phyloP scores from a whole-genome alignment of 2,113 vertebrate genomes.

The Xenopus laevis region DNA sequence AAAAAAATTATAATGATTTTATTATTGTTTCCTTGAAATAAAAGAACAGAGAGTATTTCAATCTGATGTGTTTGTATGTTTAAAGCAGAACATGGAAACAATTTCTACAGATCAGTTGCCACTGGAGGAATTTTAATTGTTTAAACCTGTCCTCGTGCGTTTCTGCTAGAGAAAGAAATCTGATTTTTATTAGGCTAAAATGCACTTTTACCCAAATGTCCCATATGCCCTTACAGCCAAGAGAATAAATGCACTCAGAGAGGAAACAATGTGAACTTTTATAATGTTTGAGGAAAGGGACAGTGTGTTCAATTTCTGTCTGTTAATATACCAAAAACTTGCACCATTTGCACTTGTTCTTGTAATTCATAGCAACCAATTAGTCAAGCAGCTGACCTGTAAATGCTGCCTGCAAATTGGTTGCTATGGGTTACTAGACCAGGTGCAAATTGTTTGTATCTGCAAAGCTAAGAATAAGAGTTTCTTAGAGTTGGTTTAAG shows the following conservation, averaged over 20 bases:
- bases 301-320: background rate
- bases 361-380: too few species aligned
- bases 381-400: too few species aligned
- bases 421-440: too few species aligned
- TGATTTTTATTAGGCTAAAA: constrained; percentile 36
- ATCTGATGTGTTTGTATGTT: constrained; percentile 31
- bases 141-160: constrained; percentile 34
- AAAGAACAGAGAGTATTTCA: constrained; percentile 27
- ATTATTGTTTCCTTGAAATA: constrained; percentile 32
- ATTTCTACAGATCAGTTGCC: constrained; percentile 40
- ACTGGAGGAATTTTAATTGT: constrained; percentile 43
- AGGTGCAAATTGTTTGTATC: too few species aligned
- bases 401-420: too few species aligned
- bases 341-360: background rate
- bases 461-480: too few species aligned
- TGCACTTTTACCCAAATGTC: constrained; percentile 16
- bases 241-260: constrained; percentile 17
- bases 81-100: constrained; percentile 39
- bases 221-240: background rate
- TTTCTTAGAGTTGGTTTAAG: too few species aligned
- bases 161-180: constrained; percentile 26
- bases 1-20: constrained; percentile 24
- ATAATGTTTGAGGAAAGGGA: constrained; percentile 36
- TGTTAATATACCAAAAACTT: background rate
- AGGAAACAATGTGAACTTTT: constrained; percentile 45